phyloP scores from a whole-genome alignment of 2,888 invertebrate species.

The Sipha maydis region DNA sequence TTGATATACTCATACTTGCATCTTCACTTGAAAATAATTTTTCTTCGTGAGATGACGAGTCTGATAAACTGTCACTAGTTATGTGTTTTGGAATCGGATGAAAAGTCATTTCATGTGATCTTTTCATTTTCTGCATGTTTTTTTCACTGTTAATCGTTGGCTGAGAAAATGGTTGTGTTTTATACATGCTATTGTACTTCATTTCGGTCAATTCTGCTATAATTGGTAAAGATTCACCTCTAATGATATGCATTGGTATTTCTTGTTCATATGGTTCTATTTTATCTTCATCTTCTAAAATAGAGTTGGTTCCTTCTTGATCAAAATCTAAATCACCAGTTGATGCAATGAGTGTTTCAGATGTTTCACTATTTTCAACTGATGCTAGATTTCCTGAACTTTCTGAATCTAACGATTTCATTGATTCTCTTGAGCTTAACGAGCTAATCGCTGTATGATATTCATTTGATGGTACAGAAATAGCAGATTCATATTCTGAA shows the following conservation, averaged over 20 bases:
- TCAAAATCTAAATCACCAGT: constrained; percentile 83
- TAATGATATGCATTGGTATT: constrained; percentile 65
- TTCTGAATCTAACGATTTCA: constrained; percentile 89
- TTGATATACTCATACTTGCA: constrained; percentile 68
- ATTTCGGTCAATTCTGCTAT: constrained; percentile 54
- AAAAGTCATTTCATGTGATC: constrained; percentile 91
- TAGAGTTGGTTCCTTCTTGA: constrained; percentile 73
- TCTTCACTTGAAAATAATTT: constrained; percentile 66
- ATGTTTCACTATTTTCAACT: constrained; percentile 88
- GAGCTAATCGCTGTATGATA: constrained; percentile 88
- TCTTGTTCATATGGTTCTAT: constrained; percentile 66
- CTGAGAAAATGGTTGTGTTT: constrained; percentile 59
- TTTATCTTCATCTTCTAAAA: constrained; percentile 69
- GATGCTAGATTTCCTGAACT: constrained; percentile 89
- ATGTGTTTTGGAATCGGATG: constrained; percentile 59
- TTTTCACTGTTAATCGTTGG: constrained; percentile 53
- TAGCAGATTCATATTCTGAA: constrained; percentile 81
- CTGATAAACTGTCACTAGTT: constrained; percentile 68
- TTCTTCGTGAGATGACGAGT: constrained; percentile 71
- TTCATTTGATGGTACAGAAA: constrained; percentile 85
- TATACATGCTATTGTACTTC: constrained; percentile 54
- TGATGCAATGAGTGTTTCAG: constrained; percentile 92
- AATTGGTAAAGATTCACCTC: constrained; percentile 63
- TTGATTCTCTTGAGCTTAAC: constrained; percentile 88
- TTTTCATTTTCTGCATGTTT: constrained; percentile 77